Percentiles rank a stretch among this genome's conserved stretches.
Evolutionary conservation across 1,140 invertebrate species (phyloP).

Genomic region (Bombus breviceps): DNA sequence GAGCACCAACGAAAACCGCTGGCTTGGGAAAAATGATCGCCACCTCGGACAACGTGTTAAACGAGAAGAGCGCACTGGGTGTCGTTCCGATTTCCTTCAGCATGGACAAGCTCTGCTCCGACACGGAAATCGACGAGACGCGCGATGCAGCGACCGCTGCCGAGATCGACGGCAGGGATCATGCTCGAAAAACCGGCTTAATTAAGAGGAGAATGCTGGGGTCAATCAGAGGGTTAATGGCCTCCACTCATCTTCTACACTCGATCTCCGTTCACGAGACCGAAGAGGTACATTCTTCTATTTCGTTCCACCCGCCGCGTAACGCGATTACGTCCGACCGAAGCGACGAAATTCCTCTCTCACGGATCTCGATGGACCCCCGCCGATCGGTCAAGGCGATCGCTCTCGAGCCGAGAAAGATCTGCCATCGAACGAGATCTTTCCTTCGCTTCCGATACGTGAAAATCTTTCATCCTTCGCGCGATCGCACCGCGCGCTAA

Average conservation of each 20-base stretch:
- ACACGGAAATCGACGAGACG: constrained; percentile 59
- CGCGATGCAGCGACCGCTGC: not conserved
- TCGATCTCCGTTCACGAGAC: constrained; percentile 63
- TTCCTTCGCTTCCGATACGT: too few species aligned
- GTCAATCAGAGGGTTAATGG: constrained; percentile 79
- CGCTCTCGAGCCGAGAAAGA: too few species aligned
- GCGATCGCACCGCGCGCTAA: not conserved
- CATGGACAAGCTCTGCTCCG: constrained; percentile 70
- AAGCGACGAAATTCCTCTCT: not conserved
- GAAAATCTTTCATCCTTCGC: too few species aligned
- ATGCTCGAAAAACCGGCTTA: constrained; percentile 69
- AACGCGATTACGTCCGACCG: not conserved
- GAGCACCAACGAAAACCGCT: not conserved
- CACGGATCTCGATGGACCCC: not conserved
- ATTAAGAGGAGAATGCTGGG: constrained; percentile 80
- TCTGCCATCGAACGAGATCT: too few species aligned
- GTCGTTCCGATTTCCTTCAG: constrained; percentile 71
- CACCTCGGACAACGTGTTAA: constrained; percentile 70
- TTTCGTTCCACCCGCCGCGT: not conserved
- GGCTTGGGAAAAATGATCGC: constrained; percentile 15
- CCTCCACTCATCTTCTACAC: constrained; percentile 77
- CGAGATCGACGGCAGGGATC: constrained; percentile 39
- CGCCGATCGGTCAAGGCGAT: not conserved
- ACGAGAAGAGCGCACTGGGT: constrained; percentile 23
- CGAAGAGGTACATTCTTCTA: constrained; percentile 72